phyloP scores from a whole-genome alignment of 1,140 invertebrate genomes.

The Vollenhovia emeryi region DNA sequence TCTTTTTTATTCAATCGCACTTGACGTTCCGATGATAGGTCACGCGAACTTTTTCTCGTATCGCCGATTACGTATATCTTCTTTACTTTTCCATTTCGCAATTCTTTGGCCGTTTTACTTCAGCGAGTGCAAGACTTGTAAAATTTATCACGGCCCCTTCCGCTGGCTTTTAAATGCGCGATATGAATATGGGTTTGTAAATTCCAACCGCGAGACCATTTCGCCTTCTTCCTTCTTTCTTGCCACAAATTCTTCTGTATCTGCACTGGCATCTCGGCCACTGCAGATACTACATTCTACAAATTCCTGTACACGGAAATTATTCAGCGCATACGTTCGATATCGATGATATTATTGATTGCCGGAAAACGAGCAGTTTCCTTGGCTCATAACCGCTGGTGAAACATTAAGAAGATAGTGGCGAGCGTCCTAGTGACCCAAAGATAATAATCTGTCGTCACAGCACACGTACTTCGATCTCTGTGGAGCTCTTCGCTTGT shows the following conservation, averaged over 20 bases:
- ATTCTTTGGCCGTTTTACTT: background rate
- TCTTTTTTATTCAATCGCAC: background rate
- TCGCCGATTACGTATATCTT: background rate
- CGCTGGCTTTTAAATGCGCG: background rate
- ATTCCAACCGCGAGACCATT: background rate
- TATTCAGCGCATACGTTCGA: background rate
- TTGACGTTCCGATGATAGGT: background rate
- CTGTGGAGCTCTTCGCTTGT: background rate
- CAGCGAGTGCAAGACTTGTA: background rate
- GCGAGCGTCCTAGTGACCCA: conserved; percentile 49
- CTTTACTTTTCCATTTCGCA: background rate
- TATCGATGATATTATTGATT: background rate
- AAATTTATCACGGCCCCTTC: background rate
- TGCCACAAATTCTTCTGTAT: background rate
- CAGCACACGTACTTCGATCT: conserved; percentile 39
- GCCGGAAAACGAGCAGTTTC: background rate
- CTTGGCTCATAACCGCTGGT: background rate
- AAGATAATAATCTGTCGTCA: conserved; percentile 52
- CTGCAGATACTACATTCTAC: background rate
- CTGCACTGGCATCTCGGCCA: background rate
- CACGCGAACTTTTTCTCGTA: background rate
- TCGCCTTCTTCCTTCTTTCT: background rate
- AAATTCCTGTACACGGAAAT: background rate
- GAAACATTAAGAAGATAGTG: conserved; percentile 13
- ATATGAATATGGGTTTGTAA: background rate